These are phyloP conservation scores for Cyclura pinguis DNA, from an alignment of 2,797 vertebrate species.

Conservation along the genomic window DNA sequence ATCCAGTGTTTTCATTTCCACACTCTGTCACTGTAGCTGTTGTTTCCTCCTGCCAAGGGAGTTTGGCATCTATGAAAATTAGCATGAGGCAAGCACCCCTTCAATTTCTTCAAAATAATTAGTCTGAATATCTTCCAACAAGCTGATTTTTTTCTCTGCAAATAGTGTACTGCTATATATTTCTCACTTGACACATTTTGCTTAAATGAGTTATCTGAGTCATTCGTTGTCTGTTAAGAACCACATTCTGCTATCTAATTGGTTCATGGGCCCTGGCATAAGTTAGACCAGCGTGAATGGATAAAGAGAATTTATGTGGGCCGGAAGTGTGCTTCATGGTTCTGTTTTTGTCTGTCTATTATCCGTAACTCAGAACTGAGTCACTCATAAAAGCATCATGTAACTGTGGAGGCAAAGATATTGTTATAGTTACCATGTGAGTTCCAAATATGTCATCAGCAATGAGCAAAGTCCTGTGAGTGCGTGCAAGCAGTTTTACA, in stretches of 20 bases:
- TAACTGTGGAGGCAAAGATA: constrained; percentile 5
- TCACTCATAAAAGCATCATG: constrained; percentile 12
- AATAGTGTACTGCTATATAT: constrained; percentile 52
- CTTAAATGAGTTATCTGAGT: constrained; percentile 32
- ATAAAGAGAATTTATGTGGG: background rate
- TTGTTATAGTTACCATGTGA: background rate
- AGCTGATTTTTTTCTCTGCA: constrained; percentile 42
- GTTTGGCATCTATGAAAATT: constrained; percentile 67
- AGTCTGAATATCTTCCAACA: constrained; percentile 51
- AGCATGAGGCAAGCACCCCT: constrained; percentile 30
- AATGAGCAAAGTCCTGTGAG: background rate
- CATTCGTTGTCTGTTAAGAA: constrained; percentile 24
- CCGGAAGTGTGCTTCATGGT: background rate
- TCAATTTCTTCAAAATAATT: constrained; percentile 68
- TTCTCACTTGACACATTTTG: constrained; percentile 31
- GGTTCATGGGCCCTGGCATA: background rate
- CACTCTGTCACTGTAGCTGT: constrained; percentile 45
- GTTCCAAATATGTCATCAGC: background rate
- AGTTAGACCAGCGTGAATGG: background rate
- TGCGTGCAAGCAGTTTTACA: background rate
- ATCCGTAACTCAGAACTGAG: background rate
- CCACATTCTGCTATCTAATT: constrained; percentile 15
- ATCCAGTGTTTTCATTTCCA: constrained; percentile 66
- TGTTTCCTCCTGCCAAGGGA: constrained; percentile 45
- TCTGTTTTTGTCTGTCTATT: constrained; percentile 23